phyloP scores from a whole-genome alignment of 2,888 invertebrate genomes.

The Lingula anatina region DNA sequence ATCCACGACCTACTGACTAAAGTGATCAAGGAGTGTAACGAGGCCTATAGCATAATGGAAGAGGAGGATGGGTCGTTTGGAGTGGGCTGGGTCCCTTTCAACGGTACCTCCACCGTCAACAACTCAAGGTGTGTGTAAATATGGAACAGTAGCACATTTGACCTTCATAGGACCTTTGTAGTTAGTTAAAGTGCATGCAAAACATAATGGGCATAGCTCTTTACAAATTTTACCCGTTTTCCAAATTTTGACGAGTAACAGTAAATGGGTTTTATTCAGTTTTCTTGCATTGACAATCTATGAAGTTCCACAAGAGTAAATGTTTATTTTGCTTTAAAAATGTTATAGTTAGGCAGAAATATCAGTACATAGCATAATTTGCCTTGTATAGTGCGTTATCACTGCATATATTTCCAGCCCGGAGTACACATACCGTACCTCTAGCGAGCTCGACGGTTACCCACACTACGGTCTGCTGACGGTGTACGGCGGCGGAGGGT shows the following conservation, averaged over 20 bases:
- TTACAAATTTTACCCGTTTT: too few relatives aligned
- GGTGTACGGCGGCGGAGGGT: slow-evolving; percentile 55
- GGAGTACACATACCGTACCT: slow-evolving; percentile 42
- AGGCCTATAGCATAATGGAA: slow-evolving; percentile 23
- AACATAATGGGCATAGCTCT: too few relatives aligned
- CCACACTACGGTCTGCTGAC: slow-evolving; percentile 51
- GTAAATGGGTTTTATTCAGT: too few relatives aligned
- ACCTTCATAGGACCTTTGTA: too few relatives aligned
- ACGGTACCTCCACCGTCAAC: slow-evolving; percentile 9
- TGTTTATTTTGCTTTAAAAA: too few relatives aligned
- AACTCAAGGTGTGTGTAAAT: slow-evolving; percentile 3
- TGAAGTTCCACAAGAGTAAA: too few relatives aligned
- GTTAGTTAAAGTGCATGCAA: too few relatives aligned
- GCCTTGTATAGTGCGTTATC: not conserved
- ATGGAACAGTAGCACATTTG: slow-evolving; percentile 1
- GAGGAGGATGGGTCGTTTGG: slow-evolving; percentile 36
- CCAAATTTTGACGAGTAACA: too few relatives aligned
- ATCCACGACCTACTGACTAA: slow-evolving; percentile 16
- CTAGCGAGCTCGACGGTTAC: slow-evolving; percentile 47
- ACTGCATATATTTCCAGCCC: not conserved
- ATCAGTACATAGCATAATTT: too few relatives aligned
- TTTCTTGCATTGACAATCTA: too few relatives aligned
- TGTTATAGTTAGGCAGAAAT: too few relatives aligned
- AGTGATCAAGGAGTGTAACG: slow-evolving; percentile 35
- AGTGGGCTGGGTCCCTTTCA: slow-evolving; percentile 27